These are phyloP conservation scores for Pogonophryne albipinna DNA, from an alignment of 2,797 vertebrate species.

Conservation along the genomic window DNA sequence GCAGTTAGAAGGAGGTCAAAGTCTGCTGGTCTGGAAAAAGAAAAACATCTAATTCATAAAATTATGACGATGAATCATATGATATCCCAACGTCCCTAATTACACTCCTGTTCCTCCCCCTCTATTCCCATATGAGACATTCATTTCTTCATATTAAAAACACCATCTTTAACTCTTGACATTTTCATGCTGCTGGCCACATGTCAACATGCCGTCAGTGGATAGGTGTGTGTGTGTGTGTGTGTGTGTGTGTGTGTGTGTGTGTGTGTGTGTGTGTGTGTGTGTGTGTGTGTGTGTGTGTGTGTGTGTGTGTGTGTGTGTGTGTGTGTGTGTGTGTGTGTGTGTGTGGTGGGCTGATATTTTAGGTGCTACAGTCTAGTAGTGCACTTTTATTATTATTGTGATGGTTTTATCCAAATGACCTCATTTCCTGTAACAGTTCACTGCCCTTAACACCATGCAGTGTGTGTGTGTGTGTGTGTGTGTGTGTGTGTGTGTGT, in stretches of 20 bases:
- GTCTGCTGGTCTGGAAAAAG: conserved; percentile 34
- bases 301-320: too few relatives aligned
- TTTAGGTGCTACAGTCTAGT: too few relatives aligned
- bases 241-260: conserved; percentile 34
- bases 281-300: background rate
- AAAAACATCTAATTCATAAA: conserved; percentile 74
- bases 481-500: background rate
- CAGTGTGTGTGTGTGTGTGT: background rate
- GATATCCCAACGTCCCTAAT: conserved; percentile 63
- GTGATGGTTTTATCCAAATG: too few relatives aligned
- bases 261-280: too few relatives aligned
- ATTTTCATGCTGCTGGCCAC: conserved; percentile 24
- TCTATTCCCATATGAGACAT: conserved; percentile 29
- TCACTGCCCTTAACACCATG: too few relatives aligned
- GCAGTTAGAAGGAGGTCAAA: background rate
- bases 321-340: too few relatives aligned
- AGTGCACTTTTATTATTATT: too few relatives aligned
- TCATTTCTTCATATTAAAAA: conserved; percentile 12
- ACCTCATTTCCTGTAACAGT: too few relatives aligned
- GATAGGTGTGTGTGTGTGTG: too few relatives aligned
- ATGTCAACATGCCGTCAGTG: conserved; percentile 28
- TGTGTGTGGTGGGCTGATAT: too few relatives aligned
- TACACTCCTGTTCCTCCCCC: conserved; percentile 21
- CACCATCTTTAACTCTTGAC: conserved; percentile 38
- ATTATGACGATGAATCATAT: conserved; percentile 71